Conservation (phyloP, 1,140 invertebrate species). For the Scaptomyza graminum region DNA sequence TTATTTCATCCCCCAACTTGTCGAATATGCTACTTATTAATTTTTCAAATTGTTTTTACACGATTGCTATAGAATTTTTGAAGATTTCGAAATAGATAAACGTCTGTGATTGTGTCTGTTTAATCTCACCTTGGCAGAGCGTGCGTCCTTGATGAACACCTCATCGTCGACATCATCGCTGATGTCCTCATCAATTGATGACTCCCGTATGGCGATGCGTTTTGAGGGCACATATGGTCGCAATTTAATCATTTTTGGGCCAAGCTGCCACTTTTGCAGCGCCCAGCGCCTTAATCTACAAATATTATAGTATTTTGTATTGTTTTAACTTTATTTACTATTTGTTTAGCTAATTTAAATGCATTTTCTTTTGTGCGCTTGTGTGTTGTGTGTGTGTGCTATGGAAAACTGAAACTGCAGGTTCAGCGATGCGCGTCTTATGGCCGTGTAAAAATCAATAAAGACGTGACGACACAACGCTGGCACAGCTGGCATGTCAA, state of each 20-base stretch:
- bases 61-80: too few species aligned
- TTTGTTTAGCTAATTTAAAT: constrained; percentile 4
- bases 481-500: constrained; percentile 20
- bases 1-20: not conserved
- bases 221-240: constrained; percentile 83
- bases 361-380: constrained; percentile 34
- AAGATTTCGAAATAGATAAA: not conserved
- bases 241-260: constrained; percentile 79
- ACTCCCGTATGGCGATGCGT: constrained; percentile 81
- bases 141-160: constrained; percentile 90
- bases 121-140: constrained; percentile 82
- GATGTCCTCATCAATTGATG: constrained; percentile 81
- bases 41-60: not conserved
- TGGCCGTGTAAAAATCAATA: constrained; percentile 71
- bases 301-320: constrained; percentile 29
- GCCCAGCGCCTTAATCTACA: constrained; percentile 10
- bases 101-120: not conserved
- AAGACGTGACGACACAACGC: constrained; percentile 57
- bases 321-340: not conserved
- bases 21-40: not conserved
- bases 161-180: constrained; percentile 89
- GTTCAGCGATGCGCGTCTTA: constrained; percentile 52
- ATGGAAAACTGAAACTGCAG: constrained; percentile 35
- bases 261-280: constrained; percentile 24
- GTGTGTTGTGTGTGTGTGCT: constrained; percentile 26